Base-by-base conservation (phyloP, 2,113 vertebrate genomes). In the Tragelaphus scriptus region DNA sequence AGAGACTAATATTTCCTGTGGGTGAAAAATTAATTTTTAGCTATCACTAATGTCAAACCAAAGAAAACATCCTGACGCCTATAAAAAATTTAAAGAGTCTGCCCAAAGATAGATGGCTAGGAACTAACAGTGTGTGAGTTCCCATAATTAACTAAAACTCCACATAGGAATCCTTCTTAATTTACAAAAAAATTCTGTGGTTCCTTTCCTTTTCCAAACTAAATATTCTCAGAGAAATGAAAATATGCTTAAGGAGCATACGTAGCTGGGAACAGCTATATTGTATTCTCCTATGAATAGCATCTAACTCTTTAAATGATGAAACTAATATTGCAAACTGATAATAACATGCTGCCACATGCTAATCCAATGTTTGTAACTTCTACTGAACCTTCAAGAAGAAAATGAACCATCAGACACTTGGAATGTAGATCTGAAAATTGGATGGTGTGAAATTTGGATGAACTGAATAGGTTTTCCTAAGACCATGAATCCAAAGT, bases 31-130 rank as follows among this genome's bases (percentile, higher is more conserved):
- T 98, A 98, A 97, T 84, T 98, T 97, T 97, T 91, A 92, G 94
- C 95, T 97, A 97, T 98, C 91, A 89, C 80, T 97, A 97, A 97
- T 97, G 97, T 97, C 94, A 97, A 97, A 98, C 94, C 96, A 98
- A 98, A 93, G 96, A 97, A 98, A 98, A 97, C 94, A 97, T 89
- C 91, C 79, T 87, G 96, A 94, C 85, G 97, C 96, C 96, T 95
- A 84, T 91, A 90, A 93, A 91, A 97, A 95, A 97, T 89, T 95
- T 95, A 95, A 96, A 97, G 92, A 97, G 96, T 93, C 93, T 97
- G 96, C 23, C 71, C 91, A 88, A 94, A 98, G 97, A 97, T 88
- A 97, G 87, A 98, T 93, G 91, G 40, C 49, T 58, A 97, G 59
- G 91, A 91, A 86, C 92, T 84, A 96, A 71, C 86, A 89, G 84